Conservation (phyloP, 2,888 invertebrate genomes). For the Sepioteuthis lessoniana region DNA sequence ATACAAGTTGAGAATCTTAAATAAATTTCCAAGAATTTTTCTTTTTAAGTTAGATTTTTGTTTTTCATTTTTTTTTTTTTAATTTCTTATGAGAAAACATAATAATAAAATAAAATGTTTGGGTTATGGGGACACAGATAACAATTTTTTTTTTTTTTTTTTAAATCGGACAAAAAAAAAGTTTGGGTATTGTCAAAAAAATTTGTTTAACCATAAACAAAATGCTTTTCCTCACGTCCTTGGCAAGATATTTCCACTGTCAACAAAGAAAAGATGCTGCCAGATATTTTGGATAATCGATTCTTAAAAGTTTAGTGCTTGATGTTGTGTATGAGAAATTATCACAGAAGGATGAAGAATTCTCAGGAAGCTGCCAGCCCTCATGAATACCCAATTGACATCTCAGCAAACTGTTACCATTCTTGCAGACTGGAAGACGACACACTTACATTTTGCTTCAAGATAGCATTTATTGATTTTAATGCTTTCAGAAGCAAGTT, state of each 20-base stretch:
- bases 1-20: too few relatives aligned
- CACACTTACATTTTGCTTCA: neutral
- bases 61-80: neutral
- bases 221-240: neutral
- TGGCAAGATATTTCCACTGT: neutral
- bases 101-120: neutral
- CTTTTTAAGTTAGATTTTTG: too few relatives aligned
- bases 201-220: neutral
- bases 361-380: neutral
- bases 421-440: slow-evolving; percentile 10
- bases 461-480: neutral
- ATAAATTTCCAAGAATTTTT: too few relatives aligned
- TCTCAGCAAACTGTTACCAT: neutral
- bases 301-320: neutral
- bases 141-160: neutral
- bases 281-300: neutral
- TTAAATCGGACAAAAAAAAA: neutral
- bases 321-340: neutral
- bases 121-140: neutral
- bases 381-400: slow-evolving; percentile 10
- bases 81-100: neutral
- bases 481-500: neutral
- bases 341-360: neutral
- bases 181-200: neutral
- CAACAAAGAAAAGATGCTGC: neutral